Evolutionary conservation across 2,113 vertebrate species (phyloP).

Genomic region (Upupa epops): DNA sequence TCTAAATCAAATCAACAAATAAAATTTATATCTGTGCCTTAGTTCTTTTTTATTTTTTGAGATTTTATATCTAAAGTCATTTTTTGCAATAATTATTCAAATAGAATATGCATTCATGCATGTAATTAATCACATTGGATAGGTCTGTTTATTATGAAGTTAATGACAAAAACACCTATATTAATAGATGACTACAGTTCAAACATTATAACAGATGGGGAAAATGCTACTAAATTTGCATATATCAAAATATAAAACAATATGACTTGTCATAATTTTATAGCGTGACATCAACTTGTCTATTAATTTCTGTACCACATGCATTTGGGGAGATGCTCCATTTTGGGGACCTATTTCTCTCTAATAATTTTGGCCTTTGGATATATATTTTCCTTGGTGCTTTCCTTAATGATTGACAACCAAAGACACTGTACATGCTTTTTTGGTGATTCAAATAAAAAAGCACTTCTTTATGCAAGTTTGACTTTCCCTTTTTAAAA

Average conservation of each 20-base stretch:
- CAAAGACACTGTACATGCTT: not conserved
- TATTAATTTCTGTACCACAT: not conserved
- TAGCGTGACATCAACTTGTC: not conserved
- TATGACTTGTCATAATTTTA: not conserved
- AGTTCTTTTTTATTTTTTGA: not conserved
- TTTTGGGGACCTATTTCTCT: not conserved
- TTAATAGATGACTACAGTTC: not conserved
- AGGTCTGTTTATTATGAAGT: not conserved
- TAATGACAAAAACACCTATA: not conserved
- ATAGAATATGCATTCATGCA: not conserved
- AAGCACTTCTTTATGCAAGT: not conserved
- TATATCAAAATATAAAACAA: not conserved
- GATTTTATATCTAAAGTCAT: fast-evolving
- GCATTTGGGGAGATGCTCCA: not conserved
- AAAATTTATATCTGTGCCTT: fast-evolving
- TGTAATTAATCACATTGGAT: not conserved
- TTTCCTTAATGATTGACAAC: not conserved
- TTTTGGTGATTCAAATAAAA: not conserved
- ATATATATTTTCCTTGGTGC: not conserved
- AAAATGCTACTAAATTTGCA: not conserved
- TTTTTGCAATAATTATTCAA: not conserved
- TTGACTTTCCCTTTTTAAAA: not conserved
- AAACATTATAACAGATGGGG: not conserved
- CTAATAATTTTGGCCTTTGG: not conserved
- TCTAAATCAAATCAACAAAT: not conserved